Evolutionary conservation across 2,888 invertebrate species (phyloP).

Genomic region (Nomada goodeniana): DNA sequence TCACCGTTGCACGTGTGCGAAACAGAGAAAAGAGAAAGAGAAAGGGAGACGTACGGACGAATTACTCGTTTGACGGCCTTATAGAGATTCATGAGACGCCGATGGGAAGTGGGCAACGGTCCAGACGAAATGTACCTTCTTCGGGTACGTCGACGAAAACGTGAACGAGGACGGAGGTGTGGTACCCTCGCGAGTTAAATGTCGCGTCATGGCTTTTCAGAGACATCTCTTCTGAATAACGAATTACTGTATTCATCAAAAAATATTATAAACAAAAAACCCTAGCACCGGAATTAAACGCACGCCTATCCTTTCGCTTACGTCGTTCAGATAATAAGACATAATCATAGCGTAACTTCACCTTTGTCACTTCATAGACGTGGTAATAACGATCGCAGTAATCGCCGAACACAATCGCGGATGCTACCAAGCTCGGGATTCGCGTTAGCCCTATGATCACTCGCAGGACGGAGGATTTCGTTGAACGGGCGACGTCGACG

Average conservation of each 20-base stretch:
- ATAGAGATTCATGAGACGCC: conserved; percentile 79
- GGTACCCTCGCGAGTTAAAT: conserved; percentile 41
- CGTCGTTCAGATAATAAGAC: neutral
- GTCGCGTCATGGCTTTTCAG: neutral
- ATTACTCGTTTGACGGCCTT: conserved; percentile 82
- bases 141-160: conserved; percentile 64
- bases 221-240: neutral
- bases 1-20: conserved; percentile 27
- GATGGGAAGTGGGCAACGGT: conserved; percentile 69
- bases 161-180: conserved; percentile 64
- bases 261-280: neutral
- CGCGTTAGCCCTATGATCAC: no score
- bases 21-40: conserved; percentile 51
- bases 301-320: neutral
- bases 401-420: no score
- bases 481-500: neutral
- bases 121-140: conserved; percentile 59
- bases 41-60: conserved; percentile 70
- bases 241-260: neutral
- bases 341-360: conserved; percentile 20
- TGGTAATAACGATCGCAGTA: no score
- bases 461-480: neutral
- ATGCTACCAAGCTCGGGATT: no score
- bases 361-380: neutral
- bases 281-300: neutral